phyloP scores from a whole-genome alignment of 2,888 invertebrate species.

The Eumacrocentrus americanus region DNA sequence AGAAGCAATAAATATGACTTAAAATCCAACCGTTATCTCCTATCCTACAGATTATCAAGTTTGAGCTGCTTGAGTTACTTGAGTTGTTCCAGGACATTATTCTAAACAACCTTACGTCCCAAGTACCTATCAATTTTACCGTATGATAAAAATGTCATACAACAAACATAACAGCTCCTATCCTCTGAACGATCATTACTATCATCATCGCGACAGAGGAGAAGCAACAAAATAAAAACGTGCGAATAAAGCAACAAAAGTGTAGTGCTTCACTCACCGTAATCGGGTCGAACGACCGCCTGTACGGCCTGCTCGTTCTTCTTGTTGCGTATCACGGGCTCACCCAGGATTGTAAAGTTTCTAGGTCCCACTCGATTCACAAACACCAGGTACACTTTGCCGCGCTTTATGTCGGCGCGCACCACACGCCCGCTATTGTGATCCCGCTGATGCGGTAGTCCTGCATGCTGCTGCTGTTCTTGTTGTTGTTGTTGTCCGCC shows the following conservation, averaged over 20 bases:
- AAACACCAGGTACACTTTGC: constrained; percentile 68
- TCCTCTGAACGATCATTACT: too few species aligned
- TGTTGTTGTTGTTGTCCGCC: constrained; percentile 26
- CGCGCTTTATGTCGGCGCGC: constrained; percentile 65
- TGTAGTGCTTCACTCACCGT: constrained; percentile 50
- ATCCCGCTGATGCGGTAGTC: constrained; percentile 42
- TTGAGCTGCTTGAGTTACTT: too few species aligned
- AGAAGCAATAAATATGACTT: too few species aligned
- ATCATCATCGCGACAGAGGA: too few species aligned
- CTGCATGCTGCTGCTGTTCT: constrained; percentile 39
- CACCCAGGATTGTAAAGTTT: constrained; percentile 66
- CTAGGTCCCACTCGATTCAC: constrained; percentile 66
- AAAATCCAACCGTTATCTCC: too few species aligned
- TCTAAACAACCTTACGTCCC: too few species aligned
- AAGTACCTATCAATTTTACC: too few species aligned
- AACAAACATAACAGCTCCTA: too few species aligned
- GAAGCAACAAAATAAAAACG: neutral
- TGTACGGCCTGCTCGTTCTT: constrained; percentile 60
- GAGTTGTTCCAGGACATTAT: too few species aligned
- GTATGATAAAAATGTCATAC: too few species aligned
- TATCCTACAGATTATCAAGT: too few species aligned
- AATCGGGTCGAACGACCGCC: constrained; percentile 60
- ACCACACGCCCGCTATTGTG: constrained; percentile 58
- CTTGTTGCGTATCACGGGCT: constrained; percentile 63
- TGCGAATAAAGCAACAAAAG: too few species aligned